These are phyloP conservation scores for Agelaius phoeniceus DNA, from an alignment of 2,113 vertebrate species.

Conservation along the genomic window DNA sequence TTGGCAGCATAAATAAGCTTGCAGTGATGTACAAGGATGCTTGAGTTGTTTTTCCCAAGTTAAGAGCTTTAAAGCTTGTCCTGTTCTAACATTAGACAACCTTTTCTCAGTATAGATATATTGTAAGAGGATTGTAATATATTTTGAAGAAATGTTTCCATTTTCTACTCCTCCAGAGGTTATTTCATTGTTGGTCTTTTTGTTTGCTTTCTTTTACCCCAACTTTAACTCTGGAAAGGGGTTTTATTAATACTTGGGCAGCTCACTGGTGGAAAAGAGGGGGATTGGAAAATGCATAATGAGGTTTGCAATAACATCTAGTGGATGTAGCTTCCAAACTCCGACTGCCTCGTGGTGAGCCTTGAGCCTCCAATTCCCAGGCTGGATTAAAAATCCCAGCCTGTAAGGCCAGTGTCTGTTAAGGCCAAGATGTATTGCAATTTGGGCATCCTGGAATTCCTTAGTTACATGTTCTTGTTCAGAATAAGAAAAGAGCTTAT, in stretches of 20 bases:
- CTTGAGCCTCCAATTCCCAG: neutral
- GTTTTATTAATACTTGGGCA: neutral
- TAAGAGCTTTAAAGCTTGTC: neutral
- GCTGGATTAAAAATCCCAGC: neutral
- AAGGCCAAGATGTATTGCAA: neutral
- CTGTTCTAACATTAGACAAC: neutral
- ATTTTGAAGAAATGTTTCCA: neutral
- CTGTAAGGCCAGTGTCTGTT: neutral
- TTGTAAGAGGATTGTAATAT: neutral
- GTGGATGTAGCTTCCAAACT: neutral
- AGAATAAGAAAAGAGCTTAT: neutral
- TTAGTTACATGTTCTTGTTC: neutral
- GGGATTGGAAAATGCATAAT: neutral
- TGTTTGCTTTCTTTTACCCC: neutral
- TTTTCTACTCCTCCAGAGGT: neutral
- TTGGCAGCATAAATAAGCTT: constrained; percentile 37
- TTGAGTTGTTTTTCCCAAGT: neutral
- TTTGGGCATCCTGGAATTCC: neutral
- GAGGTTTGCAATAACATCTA: neutral
- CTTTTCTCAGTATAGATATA: neutral
- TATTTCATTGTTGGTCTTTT: neutral
- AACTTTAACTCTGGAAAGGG: neutral
- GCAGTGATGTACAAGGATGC: neutral
- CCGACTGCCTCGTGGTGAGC: neutral
- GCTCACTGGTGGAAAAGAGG: neutral